Evolutionary conservation across 2,888 invertebrate genomes (phyloP), one percentile per base, ranked within the genome.

Genomic region (Zhuqinia jingwanae): DNA sequence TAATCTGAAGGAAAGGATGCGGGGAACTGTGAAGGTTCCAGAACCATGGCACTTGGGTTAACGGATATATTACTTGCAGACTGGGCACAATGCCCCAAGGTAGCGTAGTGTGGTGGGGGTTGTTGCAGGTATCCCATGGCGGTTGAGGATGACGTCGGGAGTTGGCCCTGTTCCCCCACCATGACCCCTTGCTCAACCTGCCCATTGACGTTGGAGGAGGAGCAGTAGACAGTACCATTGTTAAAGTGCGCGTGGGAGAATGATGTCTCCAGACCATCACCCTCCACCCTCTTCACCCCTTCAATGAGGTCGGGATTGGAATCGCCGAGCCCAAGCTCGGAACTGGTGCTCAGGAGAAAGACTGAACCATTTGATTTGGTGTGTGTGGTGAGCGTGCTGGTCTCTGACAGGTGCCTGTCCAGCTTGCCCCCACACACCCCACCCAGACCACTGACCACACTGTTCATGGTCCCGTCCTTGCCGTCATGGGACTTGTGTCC

Each of bases 1-100:
- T 95, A 96, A 92, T 96, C 96, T 87, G 96, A 94, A 8, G 96
- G 96, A 91, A 95, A 95, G 13, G 30, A 53, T 53, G 95, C 96
- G n/a, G 85, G 82, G 76, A 87, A 89, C 79, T 86, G 88, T 22
- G 87, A 83, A 13, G 88, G 81, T 53, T 88, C 89, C 42, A 88
- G 56, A 20, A 88, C 87, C 27, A 88, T 85, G 42, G 90, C 88
- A 63, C 88, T 81, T 45, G 87, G 83, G 50, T 85, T 88, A 3
- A 87, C 75, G 70, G 87, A 83, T 50, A 80, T 73, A 65, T 81
- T 88, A 45, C 53, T 70, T 30, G 88, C 60, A 0, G 80, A 84
- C 17, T 86, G 87, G 65, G 88, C 88, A 76, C 85, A 85, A 80
- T 82, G 87, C 30, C 75, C 87, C 73, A 89, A 78, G 80, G 88